Base-by-base conservation (phyloP, 2,888 invertebrate species). In the Parnassius mnemosyne region DNA sequence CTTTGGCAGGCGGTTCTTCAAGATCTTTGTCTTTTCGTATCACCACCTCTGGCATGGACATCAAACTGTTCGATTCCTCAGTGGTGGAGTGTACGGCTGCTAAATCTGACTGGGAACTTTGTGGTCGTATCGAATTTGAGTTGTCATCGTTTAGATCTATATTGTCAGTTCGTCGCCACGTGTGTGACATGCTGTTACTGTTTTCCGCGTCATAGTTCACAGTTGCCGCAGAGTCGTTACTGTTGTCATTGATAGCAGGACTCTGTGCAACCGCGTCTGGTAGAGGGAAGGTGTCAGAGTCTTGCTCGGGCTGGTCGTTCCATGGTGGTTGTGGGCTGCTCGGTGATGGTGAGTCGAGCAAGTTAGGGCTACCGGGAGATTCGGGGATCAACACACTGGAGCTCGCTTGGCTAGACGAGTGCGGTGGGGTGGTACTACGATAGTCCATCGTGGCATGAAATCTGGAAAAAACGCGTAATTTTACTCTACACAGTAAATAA, bases 1-100 rank as follows among this genome's bases (percentile, higher is more conserved):
- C 57, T 69, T 89, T 89, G 0, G 83, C 73, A 0, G 87, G 86
- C 0, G 85, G 86, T 57, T 78, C 82, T 1, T 79, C 78, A 1
- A 67, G 65, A 0, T 69, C 67, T 0, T 65, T 64, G 9, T 61
- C 59, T 51, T 69, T 68, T n/a, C 65, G 52, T 0, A 43, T 43
- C 2, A 58, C 61, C 3, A 56, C 43, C 34, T 76, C 78, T 9
- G 78, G 76, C 10, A 73, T 56, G 1, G 74, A 75, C 10, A 65
- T 62, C 41, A 69, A 66, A 46, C 71, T 75, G 41, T 69, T 72
- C 0, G 77, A 76, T 44, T 76, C 76, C 10, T 76, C 77, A 55
- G 68, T 72, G 7, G 66, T 62, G 0, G 64, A 65, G 52, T 66
- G 67, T 46, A 66, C 65, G n/a, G 67, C 68, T 54, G 68, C 70